Percentiles rank a stretch among this genome's conserved stretches.
These are phyloP conservation scores for Phthorimaea operculella DNA, from an alignment of 1,140 invertebrate species.

Conservation along the genomic window DNA sequence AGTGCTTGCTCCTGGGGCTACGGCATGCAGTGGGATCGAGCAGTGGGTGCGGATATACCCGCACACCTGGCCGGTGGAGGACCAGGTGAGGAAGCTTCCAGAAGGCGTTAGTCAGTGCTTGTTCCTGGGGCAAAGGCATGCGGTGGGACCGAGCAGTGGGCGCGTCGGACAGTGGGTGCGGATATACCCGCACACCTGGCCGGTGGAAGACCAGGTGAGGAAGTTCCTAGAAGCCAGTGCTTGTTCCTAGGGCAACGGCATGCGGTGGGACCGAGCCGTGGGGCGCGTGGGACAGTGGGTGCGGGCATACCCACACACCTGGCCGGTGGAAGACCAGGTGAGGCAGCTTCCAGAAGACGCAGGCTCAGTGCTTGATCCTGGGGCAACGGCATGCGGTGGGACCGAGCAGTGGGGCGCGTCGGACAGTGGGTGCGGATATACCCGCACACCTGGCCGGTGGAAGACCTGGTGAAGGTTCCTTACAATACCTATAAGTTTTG, in stretches of 20 bases:
- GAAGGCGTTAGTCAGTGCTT: conserved; percentile 36
- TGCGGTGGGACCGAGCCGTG: conserved; percentile 37
- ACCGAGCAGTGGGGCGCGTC: conserved; percentile 35
- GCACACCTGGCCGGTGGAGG: conserved; percentile 37
- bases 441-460: conserved; percentile 39
- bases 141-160: conserved; percentile 39
- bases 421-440: conserved; percentile 59
- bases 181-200: conserved; percentile 49
- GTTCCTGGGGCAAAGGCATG: conserved; percentile 55
- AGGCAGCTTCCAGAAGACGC: background rate
- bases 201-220: conserved; percentile 41
- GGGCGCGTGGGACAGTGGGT: conserved; percentile 53
- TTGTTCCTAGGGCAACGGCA: conserved; percentile 40
- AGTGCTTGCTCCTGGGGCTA: conserved; percentile 47
- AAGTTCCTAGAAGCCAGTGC: conserved; percentile 16
- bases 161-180: conserved; percentile 53
- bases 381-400: conserved; percentile 41
- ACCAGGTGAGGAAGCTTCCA: conserved; percentile 48
- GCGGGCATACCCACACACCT: conserved; percentile 48
- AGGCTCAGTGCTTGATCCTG: conserved; percentile 34
- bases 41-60: conserved; percentile 59
- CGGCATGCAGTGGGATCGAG: conserved; percentile 31
- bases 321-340: conserved; percentile 46
- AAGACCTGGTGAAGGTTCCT: conserved; percentile 49
- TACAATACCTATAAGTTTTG: too few species aligned